Percentiles rank a stretch among this genome's conserved stretches.
Conservation (phyloP, 1,140 invertebrate genomes). For the Drosophila biarmipes region DNA sequence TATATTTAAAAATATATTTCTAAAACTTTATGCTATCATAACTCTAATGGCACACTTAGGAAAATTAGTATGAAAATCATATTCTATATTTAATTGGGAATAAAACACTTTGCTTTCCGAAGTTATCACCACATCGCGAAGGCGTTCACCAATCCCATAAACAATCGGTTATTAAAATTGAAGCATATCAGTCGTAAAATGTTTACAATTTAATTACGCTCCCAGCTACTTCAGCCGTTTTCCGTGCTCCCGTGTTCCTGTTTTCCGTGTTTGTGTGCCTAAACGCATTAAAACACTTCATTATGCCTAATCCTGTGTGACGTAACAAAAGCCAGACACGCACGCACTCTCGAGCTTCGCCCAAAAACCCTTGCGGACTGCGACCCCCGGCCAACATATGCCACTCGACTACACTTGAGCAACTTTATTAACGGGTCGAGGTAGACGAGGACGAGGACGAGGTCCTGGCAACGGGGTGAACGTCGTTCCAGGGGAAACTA, state of each 20-base stretch:
- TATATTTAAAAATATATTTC: no score
- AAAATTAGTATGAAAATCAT: no score
- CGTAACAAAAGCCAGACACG: conserved; percentile 75
- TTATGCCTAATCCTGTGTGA: conserved; percentile 79
- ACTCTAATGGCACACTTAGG: no score
- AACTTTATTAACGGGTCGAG: conserved; percentile 67
- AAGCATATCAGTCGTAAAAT: conserved; percentile 47
- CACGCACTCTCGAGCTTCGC: conserved; percentile 41
- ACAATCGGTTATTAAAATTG: conserved; percentile 37
- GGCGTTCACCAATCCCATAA: conserved; percentile 7
- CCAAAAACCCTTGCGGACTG: conserved; percentile 33
- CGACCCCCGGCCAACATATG: conserved; percentile 61
- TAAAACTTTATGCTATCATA: no score
- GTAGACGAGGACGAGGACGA: conserved; percentile 17
- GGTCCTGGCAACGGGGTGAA: conserved; percentile 32
- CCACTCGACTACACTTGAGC: conserved; percentile 73
- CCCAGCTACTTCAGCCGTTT: conserved; percentile 25
- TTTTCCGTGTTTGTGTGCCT: conserved; percentile 60
- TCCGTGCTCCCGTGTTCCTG: neutral
- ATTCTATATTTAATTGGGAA: neutral
- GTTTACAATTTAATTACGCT: conserved; percentile 72
- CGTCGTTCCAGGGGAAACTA: conserved; percentile 26
- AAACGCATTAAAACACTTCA: conserved; percentile 83
- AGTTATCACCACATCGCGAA: neutral
- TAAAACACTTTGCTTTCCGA: neutral